A percentile compares a stretch with the other conserved stretches of the same genome.
These are phyloP conservation scores for Seira sanloemensis DNA, from an alignment of 2,888 invertebrate species.

Conservation along the genomic window DNA sequence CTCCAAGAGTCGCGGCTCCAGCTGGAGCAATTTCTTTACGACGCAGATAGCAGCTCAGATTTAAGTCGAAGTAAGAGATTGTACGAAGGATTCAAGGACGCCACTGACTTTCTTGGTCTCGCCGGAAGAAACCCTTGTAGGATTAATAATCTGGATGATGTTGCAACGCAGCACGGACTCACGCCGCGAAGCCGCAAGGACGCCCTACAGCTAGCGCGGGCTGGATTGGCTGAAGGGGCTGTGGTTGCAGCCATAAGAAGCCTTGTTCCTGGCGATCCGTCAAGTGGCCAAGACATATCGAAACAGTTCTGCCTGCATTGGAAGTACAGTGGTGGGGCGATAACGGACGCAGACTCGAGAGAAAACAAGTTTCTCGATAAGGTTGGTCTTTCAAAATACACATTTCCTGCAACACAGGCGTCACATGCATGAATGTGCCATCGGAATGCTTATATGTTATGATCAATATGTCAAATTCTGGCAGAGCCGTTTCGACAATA, in stretches of 20 bases:
- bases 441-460: background rate
- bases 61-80: background rate
- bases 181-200: conserved; percentile 50
- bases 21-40: background rate
- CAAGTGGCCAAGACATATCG: conserved; percentile 38
- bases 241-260: conserved; percentile 37
- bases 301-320: conserved; percentile 53
- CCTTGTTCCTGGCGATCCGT: conserved; percentile 40
- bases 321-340: conserved; percentile 53
- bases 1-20: background rate
- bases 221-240: conserved; percentile 45
- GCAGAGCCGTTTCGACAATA: no score
- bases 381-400: conserved; percentile 15
- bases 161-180: conserved; percentile 36
- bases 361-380: conserved; percentile 47
- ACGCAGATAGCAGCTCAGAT: conserved; percentile 17
- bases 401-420: background rate
- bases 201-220: conserved; percentile 41
- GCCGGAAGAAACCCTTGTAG: conserved; percentile 46
- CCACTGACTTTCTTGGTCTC: conserved; percentile 50
- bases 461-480: no score
- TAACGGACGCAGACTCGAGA: background rate
- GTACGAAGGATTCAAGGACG: conserved; percentile 60
- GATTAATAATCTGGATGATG: conserved; percentile 58
- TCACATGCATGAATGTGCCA: background rate